Percentiles rank a stretch among this genome's conserved stretches.
Evolutionary conservation across 2,113 vertebrate species (phyloP).

Genomic region (Ardeotis arabs): DNA sequence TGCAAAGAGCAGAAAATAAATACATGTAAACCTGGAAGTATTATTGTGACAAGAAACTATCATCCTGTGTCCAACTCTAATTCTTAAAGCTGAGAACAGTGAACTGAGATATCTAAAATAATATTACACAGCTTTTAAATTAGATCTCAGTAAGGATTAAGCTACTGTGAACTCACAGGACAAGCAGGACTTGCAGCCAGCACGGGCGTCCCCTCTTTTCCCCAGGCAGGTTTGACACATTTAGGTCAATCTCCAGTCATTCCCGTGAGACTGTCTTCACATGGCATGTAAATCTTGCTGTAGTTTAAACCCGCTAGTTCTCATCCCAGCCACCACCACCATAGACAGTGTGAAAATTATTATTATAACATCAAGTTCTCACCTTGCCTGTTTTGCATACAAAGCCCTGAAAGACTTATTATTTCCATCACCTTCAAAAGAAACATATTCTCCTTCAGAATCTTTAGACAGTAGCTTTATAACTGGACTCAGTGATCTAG

Average conservation of each 20-base stretch:
- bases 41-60: background rate
- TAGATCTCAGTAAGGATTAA: background rate
- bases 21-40: background rate
- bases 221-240: slow-evolving; percentile 10
- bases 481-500: background rate
- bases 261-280: background rate
- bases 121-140: background rate
- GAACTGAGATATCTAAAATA: background rate
- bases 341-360: background rate
- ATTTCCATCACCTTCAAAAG: background rate
- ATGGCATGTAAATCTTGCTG: background rate
- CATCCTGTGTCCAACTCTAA: background rate
- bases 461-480: background rate
- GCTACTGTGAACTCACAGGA: background rate
- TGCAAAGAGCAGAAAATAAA: background rate
- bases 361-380: background rate
- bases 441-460: background rate
- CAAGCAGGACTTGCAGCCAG: background rate
- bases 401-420: background rate
- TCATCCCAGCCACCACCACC: background rate
- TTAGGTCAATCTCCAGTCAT: background rate
- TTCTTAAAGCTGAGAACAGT: background rate
- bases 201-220: background rate
- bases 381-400: background rate
- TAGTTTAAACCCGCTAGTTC: background rate